Evolutionary conservation across 2,113 vertebrate species (phyloP).

Genomic region (Conger conger): DNA sequence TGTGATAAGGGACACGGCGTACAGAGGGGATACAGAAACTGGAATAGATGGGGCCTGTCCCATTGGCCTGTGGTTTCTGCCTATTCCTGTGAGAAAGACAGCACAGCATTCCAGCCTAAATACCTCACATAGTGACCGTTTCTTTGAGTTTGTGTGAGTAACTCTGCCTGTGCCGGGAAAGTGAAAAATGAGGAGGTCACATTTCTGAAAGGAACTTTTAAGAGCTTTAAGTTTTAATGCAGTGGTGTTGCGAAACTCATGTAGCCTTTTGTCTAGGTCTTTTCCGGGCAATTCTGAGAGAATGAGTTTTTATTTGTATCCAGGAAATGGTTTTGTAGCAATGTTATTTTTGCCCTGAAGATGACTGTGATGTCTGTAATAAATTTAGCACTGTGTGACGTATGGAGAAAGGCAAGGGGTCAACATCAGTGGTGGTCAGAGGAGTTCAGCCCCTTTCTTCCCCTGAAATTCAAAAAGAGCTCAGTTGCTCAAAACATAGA

Average conservation of each 20-base stretch:
- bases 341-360: background rate
- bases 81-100: background rate
- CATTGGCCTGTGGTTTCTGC: background rate
- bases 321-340: too few relatives aligned
- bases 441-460: background rate
- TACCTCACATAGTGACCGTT: slow-evolving; percentile 17
- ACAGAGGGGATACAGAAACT: slow-evolving; percentile 13
- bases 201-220: background rate
- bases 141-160: slow-evolving; percentile 9
- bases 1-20: background rate
- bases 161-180: background rate
- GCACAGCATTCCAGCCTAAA: slow-evolving; percentile 11
- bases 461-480: background rate
- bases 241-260: background rate
- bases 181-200: background rate
- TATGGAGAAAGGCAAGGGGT: background rate
- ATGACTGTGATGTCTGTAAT: background rate
- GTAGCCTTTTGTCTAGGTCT: slow-evolving; percentile 2
- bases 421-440: background rate
- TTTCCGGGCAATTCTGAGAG: background rate
- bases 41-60: slow-evolving; percentile 13
- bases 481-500: background rate
- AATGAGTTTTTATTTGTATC: too few relatives aligned
- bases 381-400: background rate
- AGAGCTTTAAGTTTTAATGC: background rate